These are phyloP conservation scores for Daktulosphaira vitifoliae DNA, from an alignment of 1,140 invertebrate genomes.

Conservation along the genomic window DNA sequence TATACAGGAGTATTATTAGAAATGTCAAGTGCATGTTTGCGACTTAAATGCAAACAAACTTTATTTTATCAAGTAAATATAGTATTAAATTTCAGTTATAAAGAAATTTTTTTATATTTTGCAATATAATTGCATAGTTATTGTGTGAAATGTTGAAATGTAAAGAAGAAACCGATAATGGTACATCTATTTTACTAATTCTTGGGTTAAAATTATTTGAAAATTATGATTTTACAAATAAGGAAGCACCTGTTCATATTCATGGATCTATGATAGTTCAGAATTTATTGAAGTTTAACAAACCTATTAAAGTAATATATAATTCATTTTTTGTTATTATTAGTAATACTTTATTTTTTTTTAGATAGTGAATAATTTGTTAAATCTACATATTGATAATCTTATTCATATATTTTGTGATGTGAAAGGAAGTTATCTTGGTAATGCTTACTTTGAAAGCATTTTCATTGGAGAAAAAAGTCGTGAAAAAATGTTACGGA, in stretches of 20 bases:
- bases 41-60: constrained; percentile 57
- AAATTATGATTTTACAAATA: constrained; percentile 6
- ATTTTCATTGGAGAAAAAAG: constrained; percentile 32
- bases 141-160: constrained; percentile 20
- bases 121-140: not conserved
- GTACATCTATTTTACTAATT: constrained; percentile 4
- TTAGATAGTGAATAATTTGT: constrained; percentile 14
- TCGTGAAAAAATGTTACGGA: constrained; percentile 27
- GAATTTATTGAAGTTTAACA: constrained; percentile 35
- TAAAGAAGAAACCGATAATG: constrained; percentile 27
- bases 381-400: constrained; percentile 8
- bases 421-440: constrained; percentile 28
- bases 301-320: constrained; percentile 35
- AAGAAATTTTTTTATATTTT: not conserved
- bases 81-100: not conserved
- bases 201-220: constrained; percentile 6
- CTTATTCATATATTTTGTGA: constrained; percentile 16
- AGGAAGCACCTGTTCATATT: constrained; percentile 9
- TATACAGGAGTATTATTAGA: constrained; percentile 59
- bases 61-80: constrained; percentile 51
- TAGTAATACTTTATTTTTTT: not conserved
- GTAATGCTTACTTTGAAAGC: constrained; percentile 32
- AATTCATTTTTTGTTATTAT: too few species aligned
- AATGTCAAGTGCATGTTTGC: constrained; percentile 56
- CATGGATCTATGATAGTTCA: constrained; percentile 36